Evolutionary conservation across 2,797 vertebrate genomes (phyloP).

Genomic region (Staurois parvus): DNA sequence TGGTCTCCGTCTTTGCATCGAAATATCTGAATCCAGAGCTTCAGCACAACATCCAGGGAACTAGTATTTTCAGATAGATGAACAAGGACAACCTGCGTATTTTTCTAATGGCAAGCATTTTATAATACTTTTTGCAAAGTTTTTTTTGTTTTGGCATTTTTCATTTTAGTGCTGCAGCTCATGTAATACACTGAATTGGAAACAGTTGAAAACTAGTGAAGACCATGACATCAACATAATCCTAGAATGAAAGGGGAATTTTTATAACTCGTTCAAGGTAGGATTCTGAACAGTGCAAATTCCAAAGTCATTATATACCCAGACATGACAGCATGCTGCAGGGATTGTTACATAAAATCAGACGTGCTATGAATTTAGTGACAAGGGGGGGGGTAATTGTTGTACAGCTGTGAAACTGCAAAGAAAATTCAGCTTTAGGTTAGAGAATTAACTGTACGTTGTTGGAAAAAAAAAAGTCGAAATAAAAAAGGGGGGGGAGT

Average conservation of each 20-base stretch:
- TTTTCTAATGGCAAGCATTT: too few relatives aligned
- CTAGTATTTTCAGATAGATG: too few relatives aligned
- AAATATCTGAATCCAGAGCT: too few relatives aligned
- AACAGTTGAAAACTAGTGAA: slow-evolving; percentile 47
- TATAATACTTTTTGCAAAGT: too few relatives aligned
- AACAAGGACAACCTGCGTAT: too few relatives aligned
- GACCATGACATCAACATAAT: slow-evolving; percentile 66
- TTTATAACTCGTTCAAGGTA: slow-evolving; percentile 53
- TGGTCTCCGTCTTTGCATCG: too few relatives aligned
- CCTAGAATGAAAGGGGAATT: neutral
- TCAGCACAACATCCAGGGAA: too few relatives aligned
- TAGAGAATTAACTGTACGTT: slow-evolving; percentile 59
- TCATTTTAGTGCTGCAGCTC: slow-evolving; percentile 60
- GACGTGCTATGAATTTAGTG: slow-evolving; percentile 31
- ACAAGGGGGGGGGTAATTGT: slow-evolving; percentile 63
- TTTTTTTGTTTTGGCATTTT: neutral
- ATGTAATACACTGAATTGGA: slow-evolving; percentile 62
- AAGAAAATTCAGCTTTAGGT: slow-evolving; percentile 55
- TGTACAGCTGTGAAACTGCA: slow-evolving; percentile 52
- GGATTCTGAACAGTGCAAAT: slow-evolving; percentile 63
- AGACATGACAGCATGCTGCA: slow-evolving; percentile 66
- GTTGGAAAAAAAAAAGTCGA: slow-evolving; percentile 24
- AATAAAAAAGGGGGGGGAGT: too few relatives aligned
- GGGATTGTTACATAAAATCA: slow-evolving; percentile 62
- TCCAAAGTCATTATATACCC: slow-evolving; percentile 26